Evolutionary conservation across 2,113 vertebrate genomes (phyloP), one percentile per base, ranked within the genome.

Genomic region (Lanius collurio): DNA sequence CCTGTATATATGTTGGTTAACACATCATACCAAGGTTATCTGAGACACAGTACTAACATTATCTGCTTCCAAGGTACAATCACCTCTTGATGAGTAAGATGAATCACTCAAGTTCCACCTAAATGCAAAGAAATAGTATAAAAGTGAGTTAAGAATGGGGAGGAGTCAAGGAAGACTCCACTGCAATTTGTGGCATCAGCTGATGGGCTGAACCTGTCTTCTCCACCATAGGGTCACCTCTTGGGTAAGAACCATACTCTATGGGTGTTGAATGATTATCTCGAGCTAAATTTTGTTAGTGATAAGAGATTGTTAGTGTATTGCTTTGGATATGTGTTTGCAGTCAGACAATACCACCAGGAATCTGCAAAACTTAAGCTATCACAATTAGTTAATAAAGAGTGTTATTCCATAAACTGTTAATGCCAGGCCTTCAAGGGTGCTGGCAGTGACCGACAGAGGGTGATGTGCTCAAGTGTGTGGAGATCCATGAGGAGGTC

Each of bases 321-420:
- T 16, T 4, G 2, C 15, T 67, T 81, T 74, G 52, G 19, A 52
- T 44, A n/a, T 33, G 23, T 13, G 81, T 59, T 52, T 67, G 33
- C 15, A 59, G 13, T 33, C 15, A 49, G 16, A 59, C n/a, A 17
- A 6, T 23, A 33, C 16, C 13, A 39, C 18, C 8, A 35, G 27
- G 22, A 44, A 24, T 67, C 33, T 15, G 37, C 0, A 0, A 74
- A 46, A 2, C 8, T 2, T 50, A 52, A 67, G 6, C 10, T 16
- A 12, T 7, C 22, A 65, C 35, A 44, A 19, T 74, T 59, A 6
- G 44, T 52, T 74, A 37, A 42, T 27, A 37, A 37, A 50, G 18
- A 59, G 7, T 50, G 3, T 33, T 44, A 44, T 44, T 81, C 13
- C 37, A 52, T 33, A 24, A 39, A n/a, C 13, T 33, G 13, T 5